phyloP scores from a whole-genome alignment of 64 coral and sea anemone species.

The Acropora yongei region DNA sequence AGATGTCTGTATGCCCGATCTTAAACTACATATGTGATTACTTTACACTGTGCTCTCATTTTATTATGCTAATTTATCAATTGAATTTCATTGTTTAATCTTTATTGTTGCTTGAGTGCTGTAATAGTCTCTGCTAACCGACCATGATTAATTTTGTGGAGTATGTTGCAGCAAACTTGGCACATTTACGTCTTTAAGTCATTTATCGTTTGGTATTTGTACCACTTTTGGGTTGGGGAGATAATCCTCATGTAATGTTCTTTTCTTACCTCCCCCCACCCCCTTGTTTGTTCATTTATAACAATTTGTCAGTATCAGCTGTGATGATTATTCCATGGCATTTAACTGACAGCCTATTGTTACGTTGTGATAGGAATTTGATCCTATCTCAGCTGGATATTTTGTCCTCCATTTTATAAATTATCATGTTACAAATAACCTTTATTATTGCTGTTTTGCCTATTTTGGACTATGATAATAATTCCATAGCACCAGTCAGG shows the following conservation, averaged over 20 bases:
- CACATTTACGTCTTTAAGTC: background rate
- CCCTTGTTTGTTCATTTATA: background rate
- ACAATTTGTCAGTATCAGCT: conserved; percentile 8
- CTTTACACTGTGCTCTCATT: too few relatives aligned
- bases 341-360: background rate
- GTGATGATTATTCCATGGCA: conserved; percentile 9
- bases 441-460: conserved; percentile 10
- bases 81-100: background rate
- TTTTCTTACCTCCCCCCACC: background rate
- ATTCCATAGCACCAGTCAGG: conserved; percentile 3
- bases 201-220: background rate
- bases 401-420: background rate
- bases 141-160: background rate
- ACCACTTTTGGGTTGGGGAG: background rate
- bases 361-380: background rate
- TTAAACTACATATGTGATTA: background rate
- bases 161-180: background rate
- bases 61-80: background rate
- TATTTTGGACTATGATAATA: conserved; percentile 14
- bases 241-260: background rate
- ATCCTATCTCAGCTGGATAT: background rate
- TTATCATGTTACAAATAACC: background rate
- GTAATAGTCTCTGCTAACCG: background rate
- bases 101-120: background rate
- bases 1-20: background rate